phyloP scores from a whole-genome alignment of 2,888 invertebrate species.

The Andrena chrysosceles region DNA sequence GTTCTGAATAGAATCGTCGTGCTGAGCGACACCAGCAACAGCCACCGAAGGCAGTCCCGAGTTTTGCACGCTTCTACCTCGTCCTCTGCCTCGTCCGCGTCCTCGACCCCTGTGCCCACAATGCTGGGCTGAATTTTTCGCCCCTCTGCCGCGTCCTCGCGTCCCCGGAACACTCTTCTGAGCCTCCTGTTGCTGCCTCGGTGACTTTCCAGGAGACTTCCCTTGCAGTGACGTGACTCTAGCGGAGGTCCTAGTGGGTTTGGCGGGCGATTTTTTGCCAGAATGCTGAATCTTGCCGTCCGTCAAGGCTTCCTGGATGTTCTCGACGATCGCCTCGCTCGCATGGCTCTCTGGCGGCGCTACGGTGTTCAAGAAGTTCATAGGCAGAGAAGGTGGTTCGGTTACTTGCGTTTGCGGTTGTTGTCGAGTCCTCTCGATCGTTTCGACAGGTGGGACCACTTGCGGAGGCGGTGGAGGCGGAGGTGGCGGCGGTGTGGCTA shows the following conservation, averaged over 20 bases:
- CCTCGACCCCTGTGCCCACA: constrained; percentile 78
- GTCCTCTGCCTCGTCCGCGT: constrained; percentile 83
- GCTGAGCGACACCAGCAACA: constrained; percentile 82
- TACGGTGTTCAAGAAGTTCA: constrained; percentile 70
- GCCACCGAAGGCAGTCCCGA: constrained; percentile 65
- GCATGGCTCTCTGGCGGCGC: constrained; percentile 46
- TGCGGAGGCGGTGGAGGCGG: constrained; percentile 81
- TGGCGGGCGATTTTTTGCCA: constrained; percentile 87
- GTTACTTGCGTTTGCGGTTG: constrained; percentile 60
- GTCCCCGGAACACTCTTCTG: constrained; percentile 78
- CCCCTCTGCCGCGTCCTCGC: constrained; percentile 85
- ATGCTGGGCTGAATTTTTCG: constrained; percentile 80
- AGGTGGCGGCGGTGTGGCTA: constrained; percentile 82
- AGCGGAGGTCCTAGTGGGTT: constrained; percentile 88
- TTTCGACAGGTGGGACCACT: constrained; percentile 25
- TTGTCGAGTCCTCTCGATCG: constrained; percentile 57
- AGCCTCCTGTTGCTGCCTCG: constrained; percentile 73
- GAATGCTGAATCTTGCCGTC: constrained; percentile 66
- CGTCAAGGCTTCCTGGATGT: constrained; percentile 57
- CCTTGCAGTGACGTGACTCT: constrained; percentile 87
- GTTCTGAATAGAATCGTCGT: constrained; percentile 90
- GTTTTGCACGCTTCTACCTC: constrained; percentile 69
- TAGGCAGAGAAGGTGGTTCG: constrained; percentile 65
- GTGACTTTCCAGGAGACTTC: constrained; percentile 90
- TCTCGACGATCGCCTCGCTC: constrained; percentile 51